Conservation (phyloP, 2,113 vertebrate genomes). For the Platysternon megacephalum region DNA sequence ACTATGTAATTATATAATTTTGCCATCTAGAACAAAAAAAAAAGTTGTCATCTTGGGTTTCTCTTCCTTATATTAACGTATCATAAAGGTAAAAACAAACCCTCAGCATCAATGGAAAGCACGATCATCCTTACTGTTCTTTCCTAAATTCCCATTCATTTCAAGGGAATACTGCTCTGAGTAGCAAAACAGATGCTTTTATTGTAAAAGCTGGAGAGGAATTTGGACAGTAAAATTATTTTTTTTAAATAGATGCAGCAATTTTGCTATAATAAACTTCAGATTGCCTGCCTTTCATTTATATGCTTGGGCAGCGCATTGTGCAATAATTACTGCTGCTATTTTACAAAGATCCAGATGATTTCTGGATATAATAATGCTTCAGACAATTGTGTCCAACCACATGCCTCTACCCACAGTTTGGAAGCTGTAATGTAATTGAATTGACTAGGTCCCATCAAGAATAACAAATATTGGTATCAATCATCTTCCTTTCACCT, state of each 20-base stretch:
- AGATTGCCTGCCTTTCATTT: not conserved
- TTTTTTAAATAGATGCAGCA: conserved; percentile 17
- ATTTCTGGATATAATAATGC: not conserved
- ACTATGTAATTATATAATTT: conserved; percentile 53
- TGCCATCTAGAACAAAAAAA: conserved; percentile 41
- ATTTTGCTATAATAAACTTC: conserved; percentile 6
- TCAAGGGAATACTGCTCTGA: conserved; percentile 54
- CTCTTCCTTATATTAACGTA: conserved; percentile 60
- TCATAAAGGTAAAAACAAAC: conserved; percentile 69
- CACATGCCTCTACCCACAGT: not conserved
- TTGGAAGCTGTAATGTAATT: conserved; percentile 19
- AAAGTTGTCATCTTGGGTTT: conserved; percentile 25
- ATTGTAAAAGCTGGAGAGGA: conserved; percentile 48
- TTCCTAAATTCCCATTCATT: conserved; percentile 37
- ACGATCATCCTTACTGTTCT: conserved; percentile 56
- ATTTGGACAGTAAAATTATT: conserved; percentile 22
- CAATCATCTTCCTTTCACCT: conserved; percentile 43
- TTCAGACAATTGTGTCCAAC: not conserved
- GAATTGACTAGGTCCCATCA: not conserved
- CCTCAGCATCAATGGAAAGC: conserved; percentile 44
- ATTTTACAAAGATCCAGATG: not conserved
- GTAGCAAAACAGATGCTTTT: conserved; percentile 55
- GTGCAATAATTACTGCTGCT: not conserved
- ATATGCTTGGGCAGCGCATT: not conserved
- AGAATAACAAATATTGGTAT: not conserved